Base-by-base conservation (phyloP, 2,113 vertebrate genomes). In the Bubo blakistoni region DNA sequence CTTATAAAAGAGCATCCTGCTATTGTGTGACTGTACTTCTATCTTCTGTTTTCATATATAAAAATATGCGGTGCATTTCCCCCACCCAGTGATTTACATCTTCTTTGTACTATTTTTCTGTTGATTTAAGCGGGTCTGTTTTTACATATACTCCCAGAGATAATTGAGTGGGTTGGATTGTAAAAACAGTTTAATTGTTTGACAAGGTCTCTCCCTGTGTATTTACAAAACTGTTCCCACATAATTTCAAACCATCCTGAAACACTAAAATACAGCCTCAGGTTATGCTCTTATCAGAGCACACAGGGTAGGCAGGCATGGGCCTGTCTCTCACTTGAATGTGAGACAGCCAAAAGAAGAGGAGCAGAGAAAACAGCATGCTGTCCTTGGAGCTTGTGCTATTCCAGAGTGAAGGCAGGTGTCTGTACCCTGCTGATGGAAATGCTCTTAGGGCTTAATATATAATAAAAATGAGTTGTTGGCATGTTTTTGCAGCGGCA, bases 221-320 rank as follows among this genome's bases (percentile, higher is more conserved):
- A 86, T 92, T 95, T 96, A 91, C 70, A 92, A 90, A 97, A 92
- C 78, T 92, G 46, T 97, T 97, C 91, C 94, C 96, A 95, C 78
- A 58, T 82, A 62, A 96, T 97, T 96, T 92, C 81, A 91, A 54
- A 51, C 74, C 70, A 61, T 92, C 70, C 52, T 69, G 62, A 92
- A 92, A 76, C 52, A 67, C 83, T 94, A 38, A 92, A 92, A 90
- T 34, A 42, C 2, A 3, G 71, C 96, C 91, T 86, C 49, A 40
- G 95, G 92, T 82, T 87, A 72, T 86, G 38, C n/a, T 87, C n/a
- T 90, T 96, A 92, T 73, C 86, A 29, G 70, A 85, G 87, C 46
- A 58, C 57, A 47, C 5, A 62, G 76, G 52, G 58, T 65, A 70
- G 89, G 84, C 91, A 92, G 74, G 92, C 70, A 88, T 30, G 42